Base-by-base conservation (phyloP, 2,888 invertebrate species). In the Mayetiola destructor region DNA sequence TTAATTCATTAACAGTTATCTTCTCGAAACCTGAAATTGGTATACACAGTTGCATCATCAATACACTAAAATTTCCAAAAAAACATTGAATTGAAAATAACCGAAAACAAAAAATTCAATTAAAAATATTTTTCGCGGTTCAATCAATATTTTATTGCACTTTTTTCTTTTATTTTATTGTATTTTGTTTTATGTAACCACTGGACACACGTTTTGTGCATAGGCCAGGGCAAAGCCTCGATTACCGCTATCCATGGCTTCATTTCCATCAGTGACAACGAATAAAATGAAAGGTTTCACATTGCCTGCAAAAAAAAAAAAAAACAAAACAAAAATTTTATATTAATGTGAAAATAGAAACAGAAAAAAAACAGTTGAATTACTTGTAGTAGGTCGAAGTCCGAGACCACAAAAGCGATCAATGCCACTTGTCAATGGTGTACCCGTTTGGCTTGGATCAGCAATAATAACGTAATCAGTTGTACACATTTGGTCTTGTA, bases 351-450 rank as follows among this genome's bases (percentile, higher is more conserved):
- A 1, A 42, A 30, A 9, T 56, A 6, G 16, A 36, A 21, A 37
- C 27, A 18, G 23, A 57, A n/a, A n/a, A 20, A 36, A 16, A 14
- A n/a, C n/a, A 6, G 2, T 39, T 6, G 4, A 73, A 80, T 76
- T 71, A 78, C 84, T 77, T 42, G 77, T 79, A 52, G 84, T 81
- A 2, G 80, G 66, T 2, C 79, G 75, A 63, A 88, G 79, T 3
- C 81, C 84, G 59, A 84, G 73, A 1, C 88, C 87, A 65, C 88
- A 88, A 72, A 86, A 87, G 42, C 88, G 75, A 65, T 88, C 88
- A 2, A 77, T 76, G 59, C 75, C 72, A 21, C 68, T 57, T 40
- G 65, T 60, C 42, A 69, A 68, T 9, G 65, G 65, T 48, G 67
- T 68, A 52, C 75, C 75, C 14, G 75, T 75, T 40, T 76, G 66